Evolutionary conservation across 2,888 invertebrate species (phyloP).

Genomic region (Hirudinaria manillensis): DNA sequence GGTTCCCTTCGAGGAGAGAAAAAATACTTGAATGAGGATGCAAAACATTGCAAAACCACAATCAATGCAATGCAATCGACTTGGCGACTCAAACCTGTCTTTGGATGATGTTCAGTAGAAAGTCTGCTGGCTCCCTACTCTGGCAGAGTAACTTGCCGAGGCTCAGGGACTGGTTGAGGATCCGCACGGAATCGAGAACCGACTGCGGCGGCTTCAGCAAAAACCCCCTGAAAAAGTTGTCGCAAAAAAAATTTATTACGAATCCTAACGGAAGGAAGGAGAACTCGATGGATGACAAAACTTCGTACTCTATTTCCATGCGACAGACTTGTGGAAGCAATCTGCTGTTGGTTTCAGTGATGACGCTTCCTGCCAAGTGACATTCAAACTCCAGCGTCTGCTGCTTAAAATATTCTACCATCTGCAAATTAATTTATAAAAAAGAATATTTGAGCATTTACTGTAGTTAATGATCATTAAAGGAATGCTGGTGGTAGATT

Average conservation of each 20-base stretch:
- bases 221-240: constrained; percentile 31
- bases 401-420: constrained; percentile 68
- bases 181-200: constrained; percentile 69
- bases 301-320: constrained; percentile 64
- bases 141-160: constrained; percentile 82
- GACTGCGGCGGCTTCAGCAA: constrained; percentile 31
- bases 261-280: not conserved
- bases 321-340: constrained; percentile 77
- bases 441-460: not conserved
- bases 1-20: constrained; percentile 56
- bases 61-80: not conserved
- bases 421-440: too few species aligned
- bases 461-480: constrained; percentile 1
- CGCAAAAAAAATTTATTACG: not conserved
- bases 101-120: constrained; percentile 84
- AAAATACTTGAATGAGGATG: not conserved
- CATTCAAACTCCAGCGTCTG: constrained; percentile 80
- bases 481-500: not conserved
- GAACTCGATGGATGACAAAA: not conserved
- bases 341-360: constrained; percentile 81
- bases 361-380: constrained; percentile 76
- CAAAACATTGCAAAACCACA: not conserved
- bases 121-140: constrained; percentile 75
- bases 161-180: constrained; percentile 70
- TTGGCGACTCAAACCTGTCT: constrained; percentile 58